Evolutionary conservation across 2,888 invertebrate genomes (phyloP).

Genomic region (Oligia fasciuncula): DNA sequence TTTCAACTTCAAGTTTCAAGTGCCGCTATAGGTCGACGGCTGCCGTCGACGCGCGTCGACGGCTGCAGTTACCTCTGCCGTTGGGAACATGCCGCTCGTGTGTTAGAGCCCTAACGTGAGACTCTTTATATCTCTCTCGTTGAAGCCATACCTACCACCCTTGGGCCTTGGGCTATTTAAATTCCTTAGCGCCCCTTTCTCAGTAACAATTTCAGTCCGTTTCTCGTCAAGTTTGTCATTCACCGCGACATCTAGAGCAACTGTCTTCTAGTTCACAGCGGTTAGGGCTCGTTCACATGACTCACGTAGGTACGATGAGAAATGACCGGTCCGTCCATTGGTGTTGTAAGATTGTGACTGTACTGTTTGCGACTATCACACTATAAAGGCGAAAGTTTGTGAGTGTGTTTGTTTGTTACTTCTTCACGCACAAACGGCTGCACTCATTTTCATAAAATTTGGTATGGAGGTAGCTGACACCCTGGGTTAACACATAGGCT

Average conservation of each 20-base stretch:
- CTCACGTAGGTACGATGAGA: constrained; percentile 13
- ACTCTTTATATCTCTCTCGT: background rate
- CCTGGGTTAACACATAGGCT: too few species aligned
- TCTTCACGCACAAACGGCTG: too few species aligned
- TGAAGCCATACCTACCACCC: constrained; percentile 4
- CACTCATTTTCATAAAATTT: too few species aligned
- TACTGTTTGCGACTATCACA: background rate
- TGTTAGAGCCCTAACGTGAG: too few species aligned
- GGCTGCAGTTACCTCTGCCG: too few species aligned
- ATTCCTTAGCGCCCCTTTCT: constrained; percentile 35
- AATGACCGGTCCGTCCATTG: constrained; percentile 17
- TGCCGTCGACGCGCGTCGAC: too few species aligned
- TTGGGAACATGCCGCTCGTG: too few species aligned
- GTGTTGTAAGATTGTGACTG: background rate
- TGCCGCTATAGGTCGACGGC: too few species aligned
- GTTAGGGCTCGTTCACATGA: constrained; percentile 46
- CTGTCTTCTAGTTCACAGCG: constrained; percentile 37
- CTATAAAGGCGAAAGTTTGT: too few species aligned
- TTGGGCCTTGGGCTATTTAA: constrained; percentile 18
- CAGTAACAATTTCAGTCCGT: constrained; percentile 25
- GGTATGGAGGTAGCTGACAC: too few species aligned
- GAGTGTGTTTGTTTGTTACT: too few species aligned
- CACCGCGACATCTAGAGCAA: constrained; percentile 45
- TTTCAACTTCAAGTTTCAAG: too few species aligned
- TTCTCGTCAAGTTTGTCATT: constrained; percentile 49